Evolutionary conservation across 2,113 vertebrate genomes (phyloP).

Genomic region (Nothocercus julius): DNA sequence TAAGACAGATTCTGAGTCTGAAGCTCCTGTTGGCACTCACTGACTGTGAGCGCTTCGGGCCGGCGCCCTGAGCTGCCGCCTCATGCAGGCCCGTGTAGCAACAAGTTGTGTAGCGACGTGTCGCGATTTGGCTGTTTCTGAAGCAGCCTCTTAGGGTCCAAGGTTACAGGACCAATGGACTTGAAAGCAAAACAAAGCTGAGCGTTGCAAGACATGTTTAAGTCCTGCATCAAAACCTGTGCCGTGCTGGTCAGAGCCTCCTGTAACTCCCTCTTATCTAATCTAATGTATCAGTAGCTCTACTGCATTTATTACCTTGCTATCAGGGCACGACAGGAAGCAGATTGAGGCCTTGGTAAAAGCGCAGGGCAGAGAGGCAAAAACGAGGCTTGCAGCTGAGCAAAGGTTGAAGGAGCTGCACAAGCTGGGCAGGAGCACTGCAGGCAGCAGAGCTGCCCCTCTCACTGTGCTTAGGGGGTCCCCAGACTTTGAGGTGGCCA

Average conservation of each 20-base stretch:
- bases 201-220: background rate
- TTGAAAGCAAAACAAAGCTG: conserved; percentile 46
- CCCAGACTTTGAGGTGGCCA: background rate
- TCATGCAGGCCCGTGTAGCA: background rate
- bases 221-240: background rate
- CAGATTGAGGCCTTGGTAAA: background rate
- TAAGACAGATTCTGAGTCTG: background rate
- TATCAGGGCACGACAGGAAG: conserved; percentile 29
- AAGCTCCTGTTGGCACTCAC: background rate
- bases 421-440: background rate
- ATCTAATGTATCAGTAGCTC: conserved; percentile 22
- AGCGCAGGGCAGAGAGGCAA: background rate
- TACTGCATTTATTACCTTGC: conserved; percentile 34
- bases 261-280: background rate
- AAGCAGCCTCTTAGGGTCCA: background rate
- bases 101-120: background rate
- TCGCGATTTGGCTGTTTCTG: background rate
- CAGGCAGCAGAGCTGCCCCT: background rate
- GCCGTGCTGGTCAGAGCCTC: background rate
- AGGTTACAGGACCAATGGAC: background rate
- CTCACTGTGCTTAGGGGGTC: background rate
- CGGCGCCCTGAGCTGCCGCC: background rate
- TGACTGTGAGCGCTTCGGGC: background rate
- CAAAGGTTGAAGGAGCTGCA: conserved; percentile 1
- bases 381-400: background rate